Percentiles rank a stretch among this genome's conserved stretches.
Evolutionary conservation across 2,113 vertebrate species (phyloP).

Genomic region (Lagenorhynchus albirostris): DNA sequence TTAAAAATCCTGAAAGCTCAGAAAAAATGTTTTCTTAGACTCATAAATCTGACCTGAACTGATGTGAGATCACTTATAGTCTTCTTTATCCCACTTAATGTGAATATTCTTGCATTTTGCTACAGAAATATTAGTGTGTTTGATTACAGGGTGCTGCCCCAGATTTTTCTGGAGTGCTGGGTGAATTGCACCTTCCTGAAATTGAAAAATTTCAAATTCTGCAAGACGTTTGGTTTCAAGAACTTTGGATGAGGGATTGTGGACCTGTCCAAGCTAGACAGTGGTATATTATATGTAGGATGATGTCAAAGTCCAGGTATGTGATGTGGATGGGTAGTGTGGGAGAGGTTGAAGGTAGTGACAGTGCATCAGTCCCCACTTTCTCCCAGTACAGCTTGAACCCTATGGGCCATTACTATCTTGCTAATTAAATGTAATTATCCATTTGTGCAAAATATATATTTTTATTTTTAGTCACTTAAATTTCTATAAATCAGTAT

Average conservation of each 20-base stretch:
- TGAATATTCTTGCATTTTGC: conserved; percentile 41
- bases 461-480: conserved; percentile 7
- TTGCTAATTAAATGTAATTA: conserved; percentile 31
- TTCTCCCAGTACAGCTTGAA: neutral
- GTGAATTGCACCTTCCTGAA: neutral
- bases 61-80: neutral
- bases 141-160: neutral
- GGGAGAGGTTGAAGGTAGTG: neutral
- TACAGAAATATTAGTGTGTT: conserved; percentile 25
- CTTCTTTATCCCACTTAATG: conserved; percentile 20
- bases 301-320: neutral
- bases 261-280: neutral
- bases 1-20: conserved; percentile 25
- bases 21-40: conserved; percentile 34
- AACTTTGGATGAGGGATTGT: neutral
- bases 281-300: neutral
- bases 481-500: conserved; percentile 20
- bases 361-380: neutral
- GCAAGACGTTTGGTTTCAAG: neutral
- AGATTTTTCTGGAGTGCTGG: neutral
- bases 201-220: conserved; percentile 2
- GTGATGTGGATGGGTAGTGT: neutral
- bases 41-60: neutral
- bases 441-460: neutral
- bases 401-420: neutral